Conservation (phyloP, 2,797 vertebrate genomes). For the Emydoidea blandingii region DNA sequence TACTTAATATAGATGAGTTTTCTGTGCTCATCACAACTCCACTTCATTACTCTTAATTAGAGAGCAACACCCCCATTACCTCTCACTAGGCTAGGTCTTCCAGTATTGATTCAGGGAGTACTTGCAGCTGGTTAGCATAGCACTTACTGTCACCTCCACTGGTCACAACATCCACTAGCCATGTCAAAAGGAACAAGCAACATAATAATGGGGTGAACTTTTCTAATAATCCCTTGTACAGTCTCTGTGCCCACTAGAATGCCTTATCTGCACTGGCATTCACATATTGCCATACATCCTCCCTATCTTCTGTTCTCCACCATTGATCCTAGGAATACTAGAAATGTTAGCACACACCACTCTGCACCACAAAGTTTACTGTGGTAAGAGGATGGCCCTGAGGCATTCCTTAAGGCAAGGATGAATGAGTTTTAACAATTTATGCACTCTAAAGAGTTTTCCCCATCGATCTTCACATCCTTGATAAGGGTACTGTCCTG, state of each 20-base stretch:
- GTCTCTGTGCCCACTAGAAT: background rate
- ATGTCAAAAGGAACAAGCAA: background rate
- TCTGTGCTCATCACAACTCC: background rate
- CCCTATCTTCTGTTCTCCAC: background rate
- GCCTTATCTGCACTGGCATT: background rate
- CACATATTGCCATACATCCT: background rate
- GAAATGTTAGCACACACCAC: background rate
- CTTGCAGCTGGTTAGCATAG: background rate
- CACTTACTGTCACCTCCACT: too few species aligned
- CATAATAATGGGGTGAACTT: background rate
- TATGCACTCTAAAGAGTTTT: background rate
- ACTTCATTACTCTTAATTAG: background rate
- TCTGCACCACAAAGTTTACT: background rate
- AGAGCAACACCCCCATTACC: too few species aligned
- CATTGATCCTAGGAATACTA: background rate
- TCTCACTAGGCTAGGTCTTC: background rate
- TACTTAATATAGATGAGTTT: background rate
- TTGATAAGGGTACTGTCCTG: background rate
- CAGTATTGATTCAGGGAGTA: background rate
- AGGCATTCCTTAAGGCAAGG: background rate
- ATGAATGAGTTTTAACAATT: rapidly evolving
- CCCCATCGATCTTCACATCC: background rate
- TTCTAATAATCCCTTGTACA: background rate
- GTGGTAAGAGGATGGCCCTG: rapidly evolving
- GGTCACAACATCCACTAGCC: background rate